phyloP scores from a whole-genome alignment of 2,797 vertebrate genomes.

The Anguilla anguilla region DNA sequence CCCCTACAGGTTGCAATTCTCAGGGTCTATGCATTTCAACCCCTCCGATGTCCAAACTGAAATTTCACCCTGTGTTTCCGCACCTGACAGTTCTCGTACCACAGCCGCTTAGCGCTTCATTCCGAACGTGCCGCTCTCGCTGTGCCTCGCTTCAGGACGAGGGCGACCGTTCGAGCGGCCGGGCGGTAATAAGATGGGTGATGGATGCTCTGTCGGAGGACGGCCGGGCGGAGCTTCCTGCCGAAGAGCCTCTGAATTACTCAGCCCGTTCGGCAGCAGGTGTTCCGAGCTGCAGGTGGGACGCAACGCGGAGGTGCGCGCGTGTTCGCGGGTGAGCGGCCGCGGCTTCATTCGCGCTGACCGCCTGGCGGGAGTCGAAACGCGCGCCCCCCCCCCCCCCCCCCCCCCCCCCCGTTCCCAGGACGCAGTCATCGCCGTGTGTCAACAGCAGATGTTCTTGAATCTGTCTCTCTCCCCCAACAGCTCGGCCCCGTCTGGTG shows the following conservation, averaged over 20 bases:
- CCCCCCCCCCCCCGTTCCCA: background rate
- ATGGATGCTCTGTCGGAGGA: slow-evolving; percentile 34
- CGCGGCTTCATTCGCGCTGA: slow-evolving; percentile 23
- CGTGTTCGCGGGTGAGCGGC: background rate
- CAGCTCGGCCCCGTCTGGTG: background rate
- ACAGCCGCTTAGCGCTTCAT: background rate
- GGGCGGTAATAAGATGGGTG: slow-evolving; percentile 47
- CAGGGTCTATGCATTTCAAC: too few species aligned
- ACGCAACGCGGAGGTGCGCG: background rate
- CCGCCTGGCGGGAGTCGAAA: slow-evolving; percentile 29
- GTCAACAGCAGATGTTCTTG: slow-evolving; percentile 60
- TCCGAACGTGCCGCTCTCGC: background rate
- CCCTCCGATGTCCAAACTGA: too few species aligned
- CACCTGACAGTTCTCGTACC: too few species aligned
- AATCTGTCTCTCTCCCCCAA: slow-evolving; percentile 39
- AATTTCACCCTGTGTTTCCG: background rate
- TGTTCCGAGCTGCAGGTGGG: slow-evolving; percentile 27
- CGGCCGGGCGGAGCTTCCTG: background rate
- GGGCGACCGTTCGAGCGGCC: slow-evolving; percentile 59
- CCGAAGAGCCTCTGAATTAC: slow-evolving; percentile 53
- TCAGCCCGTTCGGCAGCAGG: slow-evolving; percentile 45
- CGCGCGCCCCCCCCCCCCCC: background rate
- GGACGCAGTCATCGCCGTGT: background rate
- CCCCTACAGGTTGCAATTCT: too few species aligned
- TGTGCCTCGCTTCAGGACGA: slow-evolving; percentile 30